Evolutionary conservation across 2,888 invertebrate species (phyloP).

Genomic region (Steinernema hermaphroditum): DNA sequence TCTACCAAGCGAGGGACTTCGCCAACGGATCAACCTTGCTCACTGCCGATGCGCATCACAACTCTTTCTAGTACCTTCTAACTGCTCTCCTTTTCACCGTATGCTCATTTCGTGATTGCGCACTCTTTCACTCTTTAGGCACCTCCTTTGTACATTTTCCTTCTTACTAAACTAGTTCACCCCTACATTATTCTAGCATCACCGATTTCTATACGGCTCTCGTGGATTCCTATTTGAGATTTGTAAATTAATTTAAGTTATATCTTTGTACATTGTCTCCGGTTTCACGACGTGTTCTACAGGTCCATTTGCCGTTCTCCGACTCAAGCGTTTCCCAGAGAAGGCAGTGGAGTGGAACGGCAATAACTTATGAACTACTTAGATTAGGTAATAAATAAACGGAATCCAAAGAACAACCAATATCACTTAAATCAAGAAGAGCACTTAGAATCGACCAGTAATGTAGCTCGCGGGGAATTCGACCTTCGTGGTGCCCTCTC

Average conservation of each 20-base stretch:
- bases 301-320: too few relatives aligned
- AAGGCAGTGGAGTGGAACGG: background rate
- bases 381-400: background rate
- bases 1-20: conserved; percentile 88
- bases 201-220: background rate
- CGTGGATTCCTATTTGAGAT: background rate
- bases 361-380: background rate
- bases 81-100: background rate
- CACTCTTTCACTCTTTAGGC: background rate
- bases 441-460: conserved; percentile 65
- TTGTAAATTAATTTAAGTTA: too few relatives aligned
- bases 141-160: background rate
- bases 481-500: conserved; percentile 82
- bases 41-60: conserved; percentile 20
- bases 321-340: too few relatives aligned
- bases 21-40: conserved; percentile 3
- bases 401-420: too few relatives aligned
- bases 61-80: background rate
- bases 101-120: background rate
- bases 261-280: too few relatives aligned
- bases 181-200: too few relatives aligned
- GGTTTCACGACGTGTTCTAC: too few relatives aligned
- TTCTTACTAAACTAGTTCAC: too few relatives aligned
- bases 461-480: conserved; percentile 88
- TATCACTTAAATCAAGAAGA: background rate